These are phyloP conservation scores for Dolomedes plantarius DNA, from an alignment of 2,888 invertebrate genomes.

Conservation along the genomic window DNA sequence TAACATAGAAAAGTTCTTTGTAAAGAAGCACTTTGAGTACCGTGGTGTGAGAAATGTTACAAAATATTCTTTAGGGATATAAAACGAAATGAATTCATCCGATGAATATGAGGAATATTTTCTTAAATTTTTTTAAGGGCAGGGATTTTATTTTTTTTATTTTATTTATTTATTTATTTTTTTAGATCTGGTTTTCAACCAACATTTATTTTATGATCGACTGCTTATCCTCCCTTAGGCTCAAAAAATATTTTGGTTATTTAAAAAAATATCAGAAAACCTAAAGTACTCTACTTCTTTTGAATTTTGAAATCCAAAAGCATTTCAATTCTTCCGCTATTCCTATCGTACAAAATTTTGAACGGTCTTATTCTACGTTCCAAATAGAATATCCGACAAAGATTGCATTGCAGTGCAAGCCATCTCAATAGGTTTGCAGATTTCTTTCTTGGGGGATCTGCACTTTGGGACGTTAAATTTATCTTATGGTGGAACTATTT, in stretches of 20 bases:
- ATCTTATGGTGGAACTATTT: not conserved
- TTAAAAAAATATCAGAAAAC: not conserved
- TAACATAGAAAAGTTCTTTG: constrained; percentile 1
- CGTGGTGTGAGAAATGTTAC: constrained; percentile 19
- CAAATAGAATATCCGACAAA: constrained; percentile 8
- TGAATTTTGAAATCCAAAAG: not conserved
- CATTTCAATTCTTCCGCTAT: not conserved
- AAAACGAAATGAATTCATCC: not conserved
- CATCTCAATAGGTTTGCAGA: not conserved
- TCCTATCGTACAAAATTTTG: not conserved
- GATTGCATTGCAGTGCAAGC: not conserved
- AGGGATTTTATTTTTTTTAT: too few species aligned
- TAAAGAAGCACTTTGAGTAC: not conserved
- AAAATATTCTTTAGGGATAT: not conserved
- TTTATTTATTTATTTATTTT: too few species aligned
- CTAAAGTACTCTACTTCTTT: not conserved
- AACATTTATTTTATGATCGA: too few species aligned
- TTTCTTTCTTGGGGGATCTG: not conserved
- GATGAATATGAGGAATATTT: not conserved
- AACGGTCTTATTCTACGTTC: not conserved
- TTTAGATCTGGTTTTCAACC: too few species aligned
- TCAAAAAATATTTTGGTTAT: too few species aligned
- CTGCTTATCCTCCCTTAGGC: too few species aligned
- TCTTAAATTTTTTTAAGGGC: not conserved
- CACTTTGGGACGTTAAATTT: not conserved